phyloP scores from a whole-genome alignment of 2,797 vertebrate species.

The Nannoperca obscura region DNA sequence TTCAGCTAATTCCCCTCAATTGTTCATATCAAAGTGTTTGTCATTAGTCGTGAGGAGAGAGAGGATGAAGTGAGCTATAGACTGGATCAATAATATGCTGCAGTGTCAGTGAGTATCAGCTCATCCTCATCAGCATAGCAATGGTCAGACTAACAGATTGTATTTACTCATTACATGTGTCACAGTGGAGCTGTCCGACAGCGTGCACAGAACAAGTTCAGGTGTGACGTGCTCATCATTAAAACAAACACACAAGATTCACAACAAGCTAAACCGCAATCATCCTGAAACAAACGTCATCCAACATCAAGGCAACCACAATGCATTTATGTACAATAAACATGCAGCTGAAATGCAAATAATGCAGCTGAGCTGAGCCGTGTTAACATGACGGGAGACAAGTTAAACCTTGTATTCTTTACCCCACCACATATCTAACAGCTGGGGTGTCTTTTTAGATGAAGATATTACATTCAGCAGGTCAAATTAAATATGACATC shows the following conservation, averaged over 20 bases:
- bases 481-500: neutral
- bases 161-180: neutral
- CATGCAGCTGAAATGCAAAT: neutral
- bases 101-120: conserved; percentile 14
- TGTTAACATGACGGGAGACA: no score
- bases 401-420: neutral
- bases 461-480: neutral
- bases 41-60: neutral
- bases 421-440: neutral
- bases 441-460: neutral
- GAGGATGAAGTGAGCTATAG: neutral
- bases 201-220: neutral
- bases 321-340: neutral
- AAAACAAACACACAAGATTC: neutral
- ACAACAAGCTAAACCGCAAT: neutral
- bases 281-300: neutral
- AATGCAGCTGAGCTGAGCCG: neutral
- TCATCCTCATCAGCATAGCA: neutral
- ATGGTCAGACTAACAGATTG: conserved; percentile 1
- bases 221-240: neutral
- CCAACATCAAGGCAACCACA: neutral
- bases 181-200: neutral
- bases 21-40: conserved; percentile 48
- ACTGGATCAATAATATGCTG: conserved; percentile 27
- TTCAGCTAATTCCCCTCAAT: conserved; percentile 48